Evolutionary conservation across 2,888 invertebrate genomes (phyloP).

Genomic region (Acrobasis suavella): DNA sequence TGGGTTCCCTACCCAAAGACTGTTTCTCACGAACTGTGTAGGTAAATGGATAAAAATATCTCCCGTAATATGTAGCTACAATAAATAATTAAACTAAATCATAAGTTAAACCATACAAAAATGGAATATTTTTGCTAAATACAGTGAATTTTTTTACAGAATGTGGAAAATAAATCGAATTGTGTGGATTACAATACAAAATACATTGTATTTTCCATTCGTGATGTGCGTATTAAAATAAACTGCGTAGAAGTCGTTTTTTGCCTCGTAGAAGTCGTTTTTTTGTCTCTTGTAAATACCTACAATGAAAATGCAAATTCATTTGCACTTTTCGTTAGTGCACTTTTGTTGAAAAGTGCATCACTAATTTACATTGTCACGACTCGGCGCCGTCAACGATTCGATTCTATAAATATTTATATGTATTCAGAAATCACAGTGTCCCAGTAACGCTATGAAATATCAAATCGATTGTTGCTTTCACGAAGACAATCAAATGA

Average conservation of each 20-base stretch:
- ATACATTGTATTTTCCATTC: not conserved
- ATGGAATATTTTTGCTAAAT: too few relatives aligned
- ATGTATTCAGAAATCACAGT: constrained; percentile 19
- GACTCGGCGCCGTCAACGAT: constrained; percentile 6
- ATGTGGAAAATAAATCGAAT: too few relatives aligned
- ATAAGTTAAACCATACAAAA: too few relatives aligned
- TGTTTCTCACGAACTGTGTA: too few relatives aligned
- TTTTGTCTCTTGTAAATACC: too few relatives aligned
- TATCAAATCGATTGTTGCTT: constrained; percentile 17
- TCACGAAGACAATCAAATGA: constrained; percentile 26
- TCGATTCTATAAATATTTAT: constrained; percentile 18
- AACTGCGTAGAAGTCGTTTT: not conserved
- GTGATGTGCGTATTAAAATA: not conserved
- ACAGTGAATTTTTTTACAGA: too few relatives aligned
- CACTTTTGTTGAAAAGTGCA: constrained; percentile 17
- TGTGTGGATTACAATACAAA: too few relatives aligned
- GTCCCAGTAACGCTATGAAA: constrained; percentile 20
- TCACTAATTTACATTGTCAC: constrained; percentile 20
- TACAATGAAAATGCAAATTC: not conserved
- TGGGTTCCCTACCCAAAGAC: not conserved
- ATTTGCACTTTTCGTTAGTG: constrained; percentile 12
- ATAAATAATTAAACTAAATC: too few relatives aligned
- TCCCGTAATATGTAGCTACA: too few relatives aligned
- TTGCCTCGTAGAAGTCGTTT: too few relatives aligned
- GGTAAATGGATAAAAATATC: too few relatives aligned